Percentiles rank a stretch among this genome's conserved stretches.
These are phyloP conservation scores for Gobio gobio DNA, from an alignment of 2,113 vertebrate species.

Conservation along the genomic window DNA sequence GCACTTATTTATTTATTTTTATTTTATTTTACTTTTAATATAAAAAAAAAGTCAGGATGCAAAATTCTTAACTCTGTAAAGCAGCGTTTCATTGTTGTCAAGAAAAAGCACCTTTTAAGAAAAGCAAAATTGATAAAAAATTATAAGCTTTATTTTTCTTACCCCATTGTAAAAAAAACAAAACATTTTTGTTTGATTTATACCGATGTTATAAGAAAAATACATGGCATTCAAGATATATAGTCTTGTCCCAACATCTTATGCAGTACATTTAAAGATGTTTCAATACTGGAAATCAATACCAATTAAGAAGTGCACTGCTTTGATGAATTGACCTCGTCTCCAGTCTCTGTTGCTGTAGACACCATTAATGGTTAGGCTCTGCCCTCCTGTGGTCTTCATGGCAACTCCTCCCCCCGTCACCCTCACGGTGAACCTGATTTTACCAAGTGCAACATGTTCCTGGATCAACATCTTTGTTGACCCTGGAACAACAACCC, in stretches of 20 bases:
- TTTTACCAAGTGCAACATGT: too few species aligned
- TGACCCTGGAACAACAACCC: too few species aligned
- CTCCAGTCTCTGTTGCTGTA: neutral
- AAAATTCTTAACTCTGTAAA: neutral
- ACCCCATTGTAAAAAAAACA: neutral
- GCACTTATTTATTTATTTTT: too few species aligned
- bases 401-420: conserved; percentile 48
- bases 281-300: neutral
- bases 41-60: neutral
- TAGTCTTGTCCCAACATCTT: neutral
- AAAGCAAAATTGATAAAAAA: neutral
- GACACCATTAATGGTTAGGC: conserved; percentile 67
- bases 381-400: conserved; percentile 78
- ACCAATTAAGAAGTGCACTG: neutral
- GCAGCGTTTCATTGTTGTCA: neutral
- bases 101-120: neutral
- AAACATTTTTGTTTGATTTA: neutral
- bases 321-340: neutral
- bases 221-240: neutral
- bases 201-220: neutral
- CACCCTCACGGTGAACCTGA: too few species aligned
- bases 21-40: too few species aligned
- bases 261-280: neutral
- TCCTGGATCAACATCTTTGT: too few species aligned
- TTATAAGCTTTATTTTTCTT: neutral